A percentile compares a stretch with the other conserved stretches of the same genome.
phyloP scores from a whole-genome alignment of 2,888 invertebrate genomes.

The Leucoptera coffeella region DNA sequence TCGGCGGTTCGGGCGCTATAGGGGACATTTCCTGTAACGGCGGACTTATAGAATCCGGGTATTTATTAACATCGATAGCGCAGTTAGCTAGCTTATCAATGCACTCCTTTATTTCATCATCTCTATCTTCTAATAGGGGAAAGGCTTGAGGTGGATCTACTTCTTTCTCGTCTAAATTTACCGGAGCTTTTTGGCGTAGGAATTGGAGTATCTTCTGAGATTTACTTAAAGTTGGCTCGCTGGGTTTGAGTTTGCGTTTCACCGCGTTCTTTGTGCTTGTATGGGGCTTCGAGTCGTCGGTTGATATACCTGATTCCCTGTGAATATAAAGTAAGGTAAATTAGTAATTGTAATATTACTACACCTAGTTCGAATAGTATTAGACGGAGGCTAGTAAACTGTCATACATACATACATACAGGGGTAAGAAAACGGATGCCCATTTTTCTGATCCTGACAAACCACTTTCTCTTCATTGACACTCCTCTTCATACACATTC shows the following conservation, averaged over 20 bases:
- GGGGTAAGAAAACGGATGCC: too few species aligned
- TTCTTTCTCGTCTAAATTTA: conserved; percentile 14
- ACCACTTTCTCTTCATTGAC: too few species aligned
- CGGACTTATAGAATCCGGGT: conserved; percentile 34
- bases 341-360: too few species aligned
- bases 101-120: conserved; percentile 42
- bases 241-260: conserved; percentile 25
- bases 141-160: conserved; percentile 32
- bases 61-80: conserved; percentile 17
- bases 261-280: too few species aligned
- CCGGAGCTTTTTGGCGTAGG: conserved; percentile 23
- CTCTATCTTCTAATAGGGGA: conserved; percentile 21
- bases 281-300: too few species aligned
- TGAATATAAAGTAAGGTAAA: too few species aligned
- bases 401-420: too few species aligned
- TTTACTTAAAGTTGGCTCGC: conserved; percentile 15
- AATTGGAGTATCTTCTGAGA: conserved; percentile 29
- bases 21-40: conserved; percentile 41
- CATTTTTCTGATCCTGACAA: too few species aligned
- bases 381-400: too few species aligned
- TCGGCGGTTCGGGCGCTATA: conserved; percentile 19
- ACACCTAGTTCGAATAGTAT: too few species aligned
- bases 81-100: conserved; percentile 32
- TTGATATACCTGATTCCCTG: too few species aligned
- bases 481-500: too few species aligned